Evolutionary conservation across 2,113 vertebrate genomes (phyloP).

Genomic region (Oreotragus oreotragus): DNA sequence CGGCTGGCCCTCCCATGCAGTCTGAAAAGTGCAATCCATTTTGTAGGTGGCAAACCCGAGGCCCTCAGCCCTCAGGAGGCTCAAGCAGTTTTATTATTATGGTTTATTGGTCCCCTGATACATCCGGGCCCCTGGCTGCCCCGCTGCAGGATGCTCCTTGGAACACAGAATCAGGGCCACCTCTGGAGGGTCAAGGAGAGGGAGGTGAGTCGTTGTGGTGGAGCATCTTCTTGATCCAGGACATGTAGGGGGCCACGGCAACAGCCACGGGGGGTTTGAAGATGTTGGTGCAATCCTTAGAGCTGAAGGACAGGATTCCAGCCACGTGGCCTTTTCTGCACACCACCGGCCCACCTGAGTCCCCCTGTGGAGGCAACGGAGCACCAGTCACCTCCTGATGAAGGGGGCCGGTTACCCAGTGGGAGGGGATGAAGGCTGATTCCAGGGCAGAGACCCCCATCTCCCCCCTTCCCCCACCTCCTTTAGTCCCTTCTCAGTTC

Average conservation of each 20-base stretch:
- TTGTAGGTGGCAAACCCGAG: background rate
- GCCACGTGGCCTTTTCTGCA: background rate
- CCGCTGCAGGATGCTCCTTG: fast-evolving
- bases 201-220: fast-evolving
- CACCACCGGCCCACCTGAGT: conserved; percentile 45
- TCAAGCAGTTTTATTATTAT: no score
- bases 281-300: fast-evolving
- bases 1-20: background rate
- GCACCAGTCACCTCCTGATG: background rate
- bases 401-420: background rate
- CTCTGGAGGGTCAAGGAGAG: background rate
- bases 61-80: fast-evolving
- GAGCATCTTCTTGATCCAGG: conserved; percentile 37
- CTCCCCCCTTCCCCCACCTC: no score
- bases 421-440: background rate
- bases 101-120: background rate
- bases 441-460: background rate
- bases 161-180: no score
- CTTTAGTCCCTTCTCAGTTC: background rate
- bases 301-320: conserved; percentile 50
- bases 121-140: background rate
- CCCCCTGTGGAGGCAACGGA: background rate
- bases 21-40: background rate
- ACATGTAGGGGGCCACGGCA: background rate
- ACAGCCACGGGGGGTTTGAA: background rate